These are phyloP conservation scores for Tridacna crocea DNA, from an alignment of 2,888 invertebrate species.

Conservation along the genomic window DNA sequence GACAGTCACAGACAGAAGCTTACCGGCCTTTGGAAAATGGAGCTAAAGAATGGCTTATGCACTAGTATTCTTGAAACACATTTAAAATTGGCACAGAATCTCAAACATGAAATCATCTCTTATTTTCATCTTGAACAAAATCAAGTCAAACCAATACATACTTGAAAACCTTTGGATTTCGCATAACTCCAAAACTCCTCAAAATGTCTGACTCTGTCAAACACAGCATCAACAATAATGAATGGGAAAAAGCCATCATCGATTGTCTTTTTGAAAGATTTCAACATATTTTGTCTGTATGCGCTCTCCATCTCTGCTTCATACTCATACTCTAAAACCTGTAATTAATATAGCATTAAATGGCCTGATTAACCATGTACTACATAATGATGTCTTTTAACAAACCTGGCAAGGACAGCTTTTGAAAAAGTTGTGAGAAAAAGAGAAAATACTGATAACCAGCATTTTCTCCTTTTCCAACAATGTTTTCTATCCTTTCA, in stretches of 20 bases:
- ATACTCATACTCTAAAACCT: constrained; percentile 94
- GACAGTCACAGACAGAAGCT: too few relatives aligned
- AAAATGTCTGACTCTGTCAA: constrained; percentile 90
- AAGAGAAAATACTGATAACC: neutral
- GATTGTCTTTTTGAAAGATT: constrained; percentile 95
- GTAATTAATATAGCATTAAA: too few relatives aligned
- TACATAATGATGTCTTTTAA: too few relatives aligned
- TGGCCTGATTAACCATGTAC: too few relatives aligned
- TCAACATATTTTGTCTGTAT: constrained; percentile 92
- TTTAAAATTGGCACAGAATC: too few relatives aligned
- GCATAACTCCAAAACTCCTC: constrained; percentile 95
- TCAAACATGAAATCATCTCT: too few relatives aligned
- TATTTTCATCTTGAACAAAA: too few relatives aligned
- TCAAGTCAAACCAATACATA: constrained; percentile 78
- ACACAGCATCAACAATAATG: constrained; percentile 96
- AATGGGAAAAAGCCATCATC: constrained; percentile 96
- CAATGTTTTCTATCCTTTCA: too few relatives aligned
- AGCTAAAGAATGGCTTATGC: too few relatives aligned
- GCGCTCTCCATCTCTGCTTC: constrained; percentile 92
- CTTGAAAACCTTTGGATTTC: constrained; percentile 92
- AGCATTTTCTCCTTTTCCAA: neutral
- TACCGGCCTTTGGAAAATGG: too few relatives aligned
- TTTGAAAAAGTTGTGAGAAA: neutral
- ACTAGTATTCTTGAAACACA: too few relatives aligned
- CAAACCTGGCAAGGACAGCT: too few relatives aligned